phyloP scores from a whole-genome alignment of 2,888 invertebrate species.

The Colostygia pectinataria region DNA sequence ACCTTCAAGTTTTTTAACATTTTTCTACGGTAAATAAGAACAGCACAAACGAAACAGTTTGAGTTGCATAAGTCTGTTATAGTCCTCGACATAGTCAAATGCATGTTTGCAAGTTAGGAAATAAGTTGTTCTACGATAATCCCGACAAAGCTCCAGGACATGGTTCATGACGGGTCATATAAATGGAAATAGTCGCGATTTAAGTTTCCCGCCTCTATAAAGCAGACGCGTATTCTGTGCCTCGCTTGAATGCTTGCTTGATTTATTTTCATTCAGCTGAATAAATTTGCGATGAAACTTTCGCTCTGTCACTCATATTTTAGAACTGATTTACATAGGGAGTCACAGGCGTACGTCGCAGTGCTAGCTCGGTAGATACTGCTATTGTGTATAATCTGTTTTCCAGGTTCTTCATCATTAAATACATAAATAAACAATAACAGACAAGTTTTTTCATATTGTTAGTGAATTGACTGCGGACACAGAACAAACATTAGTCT shows the following conservation, averaged over 20 bases:
- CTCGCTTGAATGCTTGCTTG: conserved; percentile 17
- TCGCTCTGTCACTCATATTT: not conserved
- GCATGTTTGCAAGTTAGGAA: conserved; percentile 24
- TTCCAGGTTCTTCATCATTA: too few species aligned
- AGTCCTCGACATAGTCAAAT: conserved; percentile 8
- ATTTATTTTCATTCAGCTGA: conserved; percentile 14
- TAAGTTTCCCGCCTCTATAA: conserved; percentile 56
- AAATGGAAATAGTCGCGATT: conserved; percentile 75
- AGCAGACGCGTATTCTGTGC: conserved; percentile 21
- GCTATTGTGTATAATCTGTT: too few species aligned
- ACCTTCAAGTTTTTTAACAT: too few species aligned
- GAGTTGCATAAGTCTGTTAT: not conserved
- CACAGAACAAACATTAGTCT: too few species aligned
- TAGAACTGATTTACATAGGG: not conserved
- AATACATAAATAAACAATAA: too few species aligned
- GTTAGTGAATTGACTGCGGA: too few species aligned
- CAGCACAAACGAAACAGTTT: too few species aligned
- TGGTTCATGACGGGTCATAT: conserved; percentile 66
- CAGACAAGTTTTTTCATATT: too few species aligned
- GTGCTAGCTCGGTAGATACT: too few species aligned
- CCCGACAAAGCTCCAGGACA: conserved; percentile 60
- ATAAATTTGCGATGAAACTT: conserved; percentile 7
- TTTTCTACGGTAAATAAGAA: too few species aligned
- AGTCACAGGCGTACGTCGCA: too few species aligned
- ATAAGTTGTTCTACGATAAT: conserved; percentile 36